Evolutionary conservation across 2,113 vertebrate genomes (phyloP), one percentile per base, ranked within the genome.

Genomic region (Romanogobio albipinnatus): DNA sequence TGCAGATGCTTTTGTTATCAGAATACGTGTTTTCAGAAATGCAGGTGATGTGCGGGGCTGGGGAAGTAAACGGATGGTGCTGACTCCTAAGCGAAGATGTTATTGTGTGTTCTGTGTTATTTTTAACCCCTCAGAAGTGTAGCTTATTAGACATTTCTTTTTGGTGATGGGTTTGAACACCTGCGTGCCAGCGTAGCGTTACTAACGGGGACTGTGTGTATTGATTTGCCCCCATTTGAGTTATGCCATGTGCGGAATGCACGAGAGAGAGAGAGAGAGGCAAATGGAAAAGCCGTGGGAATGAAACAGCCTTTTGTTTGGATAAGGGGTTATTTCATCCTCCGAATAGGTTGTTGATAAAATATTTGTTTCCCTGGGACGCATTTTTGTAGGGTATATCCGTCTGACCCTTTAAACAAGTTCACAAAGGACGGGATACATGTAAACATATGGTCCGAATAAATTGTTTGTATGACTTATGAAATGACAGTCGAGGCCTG

Each of bases 241-340:
- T 81, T 49, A 51, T 71, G 73, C 85, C 81, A 83, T 86, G 81
- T 86, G 85, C 75, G 39, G 77, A 19, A 76, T 59, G 64, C 45
- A 45, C 39, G 76, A 62, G 64, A 79, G 49, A 77, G 36, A 68
- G 74, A 47, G 43, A 29, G 45, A 47, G 26, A 64, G 19, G n/a
- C n/a, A 51, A 33, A 83, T 56, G 36, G 59, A 29, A 82, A 71
- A 73, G 39, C 14, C 74, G 17, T 15, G 9, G 29, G 76, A 80
- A 68, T 81, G 51, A 81, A 82, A 45, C 66, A 26, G 22, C 51
- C 64, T 43, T 82, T 71, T 81, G 79, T 81, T 71, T 58, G 33
- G 29, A 43, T 56, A 58, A 82, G 13, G 9, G 19, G 10, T 8
- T 82, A 24, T 71, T 58, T 53, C 19, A 49, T 56, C 7, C 22